Evolutionary conservation across 2,113 vertebrate species (phyloP), one percentile per base, ranked within the genome.

Genomic region (Aptenodytes forsteri): DNA sequence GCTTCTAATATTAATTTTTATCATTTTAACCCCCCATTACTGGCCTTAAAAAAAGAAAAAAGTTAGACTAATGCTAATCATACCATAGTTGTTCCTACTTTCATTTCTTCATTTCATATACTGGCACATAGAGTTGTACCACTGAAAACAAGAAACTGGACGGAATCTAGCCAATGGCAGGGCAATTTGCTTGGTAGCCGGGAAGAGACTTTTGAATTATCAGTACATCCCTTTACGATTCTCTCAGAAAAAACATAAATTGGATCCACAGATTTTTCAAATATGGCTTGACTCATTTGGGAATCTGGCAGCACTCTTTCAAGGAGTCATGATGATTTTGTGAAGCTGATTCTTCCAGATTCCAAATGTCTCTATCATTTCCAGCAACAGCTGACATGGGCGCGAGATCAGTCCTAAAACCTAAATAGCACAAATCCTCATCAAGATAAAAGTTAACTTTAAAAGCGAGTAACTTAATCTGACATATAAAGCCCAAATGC

Each of bases 311-410:
- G 42, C 30, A 44, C 26, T 83, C 54, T 70, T 92, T 58, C 49
- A 92, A 90, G 71, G 21, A 90, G 54, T 42, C 49, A 88, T 8
- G 19, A 85, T 40, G 79, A 69, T 80, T 88, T 58, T 83, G 70
- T 73, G 40, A 95, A 90, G 44, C 17, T 54, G 46, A 93, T 80
- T 80, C 71, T 93, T 91, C 34, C 78, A 76, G 38, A 82, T 93
- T 83, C 70, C 84, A 95, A 91, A 93, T 65, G 70, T 76, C 90
- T 87, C 82, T 85, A 22, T 30, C 26, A 32, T 61, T 93, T 96
- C 70, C 70, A 95, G 62, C 77, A 94, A 89, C 36, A 88, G 92
- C 84, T 94, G 90, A 91, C 52, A 94, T 3, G 25, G 75, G 66
- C 2, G 2, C 15, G 15, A 90, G 76, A 92, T 83, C 61, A 72